A percentile compares a stretch with the other conserved stretches of the same genome.
Conservation (phyloP, 2,797 vertebrate genomes). For the Phylloscopus collybita region DNA sequence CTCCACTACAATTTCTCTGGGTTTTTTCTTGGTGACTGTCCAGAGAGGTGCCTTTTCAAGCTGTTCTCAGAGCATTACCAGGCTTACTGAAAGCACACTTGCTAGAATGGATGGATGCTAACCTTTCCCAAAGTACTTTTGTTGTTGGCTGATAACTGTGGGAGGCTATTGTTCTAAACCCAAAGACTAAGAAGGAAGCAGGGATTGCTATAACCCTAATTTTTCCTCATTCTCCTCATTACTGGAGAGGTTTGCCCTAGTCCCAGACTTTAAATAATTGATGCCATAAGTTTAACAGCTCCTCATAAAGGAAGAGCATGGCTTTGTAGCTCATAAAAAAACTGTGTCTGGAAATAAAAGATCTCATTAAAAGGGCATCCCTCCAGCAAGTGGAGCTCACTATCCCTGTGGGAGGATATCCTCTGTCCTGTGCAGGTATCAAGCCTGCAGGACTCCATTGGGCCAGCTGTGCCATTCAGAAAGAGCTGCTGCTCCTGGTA, state of each 20-base stretch:
- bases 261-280: conserved; percentile 15
- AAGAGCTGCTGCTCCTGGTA: not conserved
- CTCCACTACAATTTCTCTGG: not conserved
- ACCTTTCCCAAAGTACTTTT: not conserved
- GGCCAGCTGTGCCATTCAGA: not conserved
- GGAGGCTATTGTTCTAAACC: not conserved
- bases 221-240: not conserved
- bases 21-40: not conserved
- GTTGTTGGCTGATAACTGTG: not conserved
- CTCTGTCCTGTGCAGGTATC: not conserved
- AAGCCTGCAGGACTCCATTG: not conserved
- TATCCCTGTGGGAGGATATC: not conserved
- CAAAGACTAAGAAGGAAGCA: not conserved
- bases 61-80: not conserved
- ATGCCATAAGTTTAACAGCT: not conserved
- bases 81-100: not conserved
- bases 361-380: not conserved
- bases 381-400: not conserved
- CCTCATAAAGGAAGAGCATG: not conserved
- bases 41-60: not conserved
- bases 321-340: conserved; percentile 8
- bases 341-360: not conserved
- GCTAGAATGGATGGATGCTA: not conserved
- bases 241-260: not conserved
- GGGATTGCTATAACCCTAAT: not conserved